Evolutionary conservation across 2,113 vertebrate species (phyloP).

Genomic region (Pygoscelis adeliae): DNA sequence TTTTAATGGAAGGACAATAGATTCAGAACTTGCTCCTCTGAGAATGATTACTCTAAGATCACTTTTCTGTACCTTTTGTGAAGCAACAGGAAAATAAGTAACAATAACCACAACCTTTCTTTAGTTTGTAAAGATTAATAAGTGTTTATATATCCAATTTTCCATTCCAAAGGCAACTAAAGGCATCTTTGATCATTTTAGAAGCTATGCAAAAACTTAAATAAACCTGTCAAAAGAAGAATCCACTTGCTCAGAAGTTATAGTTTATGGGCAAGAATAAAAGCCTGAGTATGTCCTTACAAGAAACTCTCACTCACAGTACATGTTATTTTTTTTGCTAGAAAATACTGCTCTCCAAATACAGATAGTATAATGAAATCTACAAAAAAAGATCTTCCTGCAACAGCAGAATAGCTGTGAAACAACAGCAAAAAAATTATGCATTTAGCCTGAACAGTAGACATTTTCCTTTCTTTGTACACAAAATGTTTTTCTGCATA

Average conservation of each 20-base stretch:
- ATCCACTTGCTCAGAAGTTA: neutral
- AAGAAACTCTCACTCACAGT: neutral
- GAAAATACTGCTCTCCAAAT: neutral
- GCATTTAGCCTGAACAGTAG: fast-evolving
- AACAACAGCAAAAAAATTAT: neutral
- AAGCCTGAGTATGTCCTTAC: neutral
- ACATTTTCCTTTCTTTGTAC: neutral
- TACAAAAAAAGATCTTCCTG: neutral
- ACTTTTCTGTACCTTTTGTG: neutral
- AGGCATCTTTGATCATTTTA: neutral
- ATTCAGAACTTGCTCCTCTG: neutral
- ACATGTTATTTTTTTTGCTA: neutral
- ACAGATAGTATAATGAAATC: neutral
- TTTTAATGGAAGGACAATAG: neutral
- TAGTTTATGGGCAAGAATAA: neutral
- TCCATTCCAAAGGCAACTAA: neutral
- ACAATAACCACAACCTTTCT: neutral
- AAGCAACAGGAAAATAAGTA: neutral
- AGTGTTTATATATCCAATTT: neutral
- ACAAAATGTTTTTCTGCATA: neutral
- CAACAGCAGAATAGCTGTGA: neutral
- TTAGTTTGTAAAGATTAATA: neutral
- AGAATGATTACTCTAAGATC: neutral
- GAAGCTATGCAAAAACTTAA: neutral
- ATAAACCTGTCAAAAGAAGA: neutral